Evolutionary conservation across 1,140 invertebrate species (phyloP).

Genomic region (Portunus trituberculatus): DNA sequence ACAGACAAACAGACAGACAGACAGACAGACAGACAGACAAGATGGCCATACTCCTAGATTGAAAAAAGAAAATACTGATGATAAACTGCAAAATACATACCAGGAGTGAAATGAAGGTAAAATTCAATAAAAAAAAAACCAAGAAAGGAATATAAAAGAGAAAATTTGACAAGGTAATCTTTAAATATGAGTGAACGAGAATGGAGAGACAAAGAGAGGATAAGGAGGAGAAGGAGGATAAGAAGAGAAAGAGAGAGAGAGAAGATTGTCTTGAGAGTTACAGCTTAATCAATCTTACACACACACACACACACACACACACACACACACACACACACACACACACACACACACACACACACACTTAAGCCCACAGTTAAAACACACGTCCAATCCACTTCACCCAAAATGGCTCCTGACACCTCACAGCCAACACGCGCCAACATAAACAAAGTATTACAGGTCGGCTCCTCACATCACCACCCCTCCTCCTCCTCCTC

Average conservation of each 20-base stretch:
- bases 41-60: background rate
- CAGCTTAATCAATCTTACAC: no score
- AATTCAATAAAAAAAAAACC: no score
- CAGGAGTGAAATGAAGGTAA: no score
- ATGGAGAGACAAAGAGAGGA: background rate
- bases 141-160: no score
- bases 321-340: background rate
- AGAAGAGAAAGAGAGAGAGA: background rate
- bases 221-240: background rate
- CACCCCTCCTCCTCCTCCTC: background rate
- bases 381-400: background rate
- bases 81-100: no score
- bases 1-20: background rate
- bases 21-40: background rate
- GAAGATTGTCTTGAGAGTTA: background rate
- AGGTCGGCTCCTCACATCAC: conserved; percentile 2
- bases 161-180: no score
- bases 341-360: conserved; percentile 48
- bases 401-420: background rate
- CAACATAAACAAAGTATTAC: background rate
- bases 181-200: background rate
- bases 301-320: no score
- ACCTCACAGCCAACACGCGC: conserved; percentile 11
- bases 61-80: no score
- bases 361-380: background rate